phyloP scores from a whole-genome alignment of 2,888 invertebrate genomes.

The Diaperis boleti region DNA sequence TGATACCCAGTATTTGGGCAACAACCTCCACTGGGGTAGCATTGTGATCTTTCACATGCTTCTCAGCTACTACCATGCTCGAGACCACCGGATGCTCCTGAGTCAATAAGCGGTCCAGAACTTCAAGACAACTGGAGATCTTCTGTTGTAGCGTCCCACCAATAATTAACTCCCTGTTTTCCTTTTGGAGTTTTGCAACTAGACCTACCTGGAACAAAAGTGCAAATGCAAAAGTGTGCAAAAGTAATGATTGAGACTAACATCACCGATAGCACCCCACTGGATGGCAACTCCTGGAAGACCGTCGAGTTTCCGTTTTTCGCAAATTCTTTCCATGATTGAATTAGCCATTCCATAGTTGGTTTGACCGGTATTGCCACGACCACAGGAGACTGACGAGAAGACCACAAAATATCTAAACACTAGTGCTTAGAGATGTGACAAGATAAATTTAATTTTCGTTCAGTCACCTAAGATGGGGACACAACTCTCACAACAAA shows the following conservation, averaged over 20 bases:
- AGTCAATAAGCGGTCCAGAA: conserved; percentile 77
- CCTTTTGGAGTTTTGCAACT: conserved; percentile 67
- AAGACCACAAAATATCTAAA: conserved; percentile 86
- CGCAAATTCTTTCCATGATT: conserved; percentile 89
- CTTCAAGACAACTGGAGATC: conserved; percentile 72
- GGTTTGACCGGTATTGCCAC: conserved; percentile 92
- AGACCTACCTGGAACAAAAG: conserved; percentile 9
- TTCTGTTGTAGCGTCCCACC: conserved; percentile 76
- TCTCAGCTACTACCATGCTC: conserved; percentile 89
- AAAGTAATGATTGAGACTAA: conserved; percentile 71
- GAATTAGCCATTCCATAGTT: conserved; percentile 94
- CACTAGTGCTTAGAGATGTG: too few species aligned
- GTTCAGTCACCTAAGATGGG: conserved; percentile 66
- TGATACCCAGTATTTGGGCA: conserved; percentile 58
- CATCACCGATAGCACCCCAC: conserved; percentile 95
- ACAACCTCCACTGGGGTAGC: conserved; percentile 80
- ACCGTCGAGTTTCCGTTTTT: conserved; percentile 76
- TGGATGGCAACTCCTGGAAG: conserved; percentile 87
- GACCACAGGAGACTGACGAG: conserved; percentile 90
- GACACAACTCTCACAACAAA: conserved; percentile 72
- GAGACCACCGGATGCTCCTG: conserved; percentile 72
- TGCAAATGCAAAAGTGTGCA: neutral
- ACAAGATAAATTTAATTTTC: too few species aligned
- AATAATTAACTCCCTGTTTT: conserved; percentile 61
- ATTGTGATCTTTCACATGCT: conserved; percentile 55